phyloP scores from a whole-genome alignment of 2,113 vertebrate genomes.

The Polyodon spathula region DNA sequence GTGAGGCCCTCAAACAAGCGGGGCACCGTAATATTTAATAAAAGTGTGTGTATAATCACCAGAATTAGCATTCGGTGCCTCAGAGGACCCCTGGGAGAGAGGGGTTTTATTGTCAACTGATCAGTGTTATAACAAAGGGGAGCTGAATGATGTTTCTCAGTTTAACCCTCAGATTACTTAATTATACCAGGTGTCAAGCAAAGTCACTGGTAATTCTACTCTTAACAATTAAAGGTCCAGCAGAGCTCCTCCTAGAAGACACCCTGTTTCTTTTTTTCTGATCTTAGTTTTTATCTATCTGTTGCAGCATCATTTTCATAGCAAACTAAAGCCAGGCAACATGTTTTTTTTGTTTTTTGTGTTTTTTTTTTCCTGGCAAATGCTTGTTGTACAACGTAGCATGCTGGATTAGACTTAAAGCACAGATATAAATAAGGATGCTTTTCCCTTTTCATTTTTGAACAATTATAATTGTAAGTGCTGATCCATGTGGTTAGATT shows the following conservation, averaged over 20 bases:
- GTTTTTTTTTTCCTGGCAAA: too few relatives aligned
- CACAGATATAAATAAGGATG: too few relatives aligned
- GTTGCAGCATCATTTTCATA: background rate
- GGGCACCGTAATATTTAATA: conserved; percentile 98
- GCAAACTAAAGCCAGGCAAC: too few relatives aligned
- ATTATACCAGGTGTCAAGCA: conserved; percentile 17
- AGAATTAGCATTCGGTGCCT: conserved; percentile 93
- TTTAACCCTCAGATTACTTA: conserved; percentile 61
- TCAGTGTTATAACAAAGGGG: conserved; percentile 78
- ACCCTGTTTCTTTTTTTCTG: conserved; percentile 20
- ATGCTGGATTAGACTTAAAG: too few relatives aligned
- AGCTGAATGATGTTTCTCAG: conserved; percentile 74
- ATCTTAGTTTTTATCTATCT: conserved; percentile 8
- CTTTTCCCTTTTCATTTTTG: too few relatives aligned
- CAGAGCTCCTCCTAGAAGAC: conserved; percentile 1
- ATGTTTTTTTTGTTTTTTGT: too few relatives aligned
- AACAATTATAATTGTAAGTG: too few relatives aligned
- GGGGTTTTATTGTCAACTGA: conserved; percentile 80
- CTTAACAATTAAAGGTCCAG: conserved; percentile 15
- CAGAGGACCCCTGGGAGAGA: conserved; percentile 76
- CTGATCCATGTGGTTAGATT: too few relatives aligned
- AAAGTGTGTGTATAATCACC: conserved; percentile 88
- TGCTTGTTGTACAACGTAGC: too few relatives aligned
- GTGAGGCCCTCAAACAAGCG: conserved; percentile 75
- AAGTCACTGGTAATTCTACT: conserved; percentile 13